Conservation (phyloP, 2,113 vertebrate genomes). For the Pangasianodon hypophthalmus region DNA sequence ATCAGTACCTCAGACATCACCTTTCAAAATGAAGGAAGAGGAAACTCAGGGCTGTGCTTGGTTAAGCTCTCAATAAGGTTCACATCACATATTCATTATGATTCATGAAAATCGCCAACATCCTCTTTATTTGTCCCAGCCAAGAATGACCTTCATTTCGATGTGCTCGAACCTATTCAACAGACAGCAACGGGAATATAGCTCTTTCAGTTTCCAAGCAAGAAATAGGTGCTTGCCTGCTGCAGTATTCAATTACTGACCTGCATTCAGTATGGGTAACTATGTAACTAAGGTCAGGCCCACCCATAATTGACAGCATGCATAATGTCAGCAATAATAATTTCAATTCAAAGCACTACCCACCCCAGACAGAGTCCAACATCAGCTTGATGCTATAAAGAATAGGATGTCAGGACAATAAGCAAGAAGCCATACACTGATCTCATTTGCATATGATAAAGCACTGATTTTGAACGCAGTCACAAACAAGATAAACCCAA, state of each 20-base stretch:
- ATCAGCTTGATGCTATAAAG: conserved; percentile 5
- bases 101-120: conserved; percentile 56
- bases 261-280: conserved; percentile 57
- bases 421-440: conserved; percentile 22
- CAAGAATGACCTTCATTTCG: conserved; percentile 54
- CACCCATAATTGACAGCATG: conserved; percentile 58
- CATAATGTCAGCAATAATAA: conserved; percentile 57
- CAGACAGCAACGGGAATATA: conserved; percentile 47
- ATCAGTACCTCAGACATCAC: conserved; percentile 55
- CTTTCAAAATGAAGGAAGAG: conserved; percentile 63
- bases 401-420: conserved; percentile 22
- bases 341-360: conserved; percentile 36
- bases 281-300: conserved; percentile 53
- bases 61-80: conserved; percentile 52
- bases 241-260: conserved; percentile 57
- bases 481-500: conserved; percentile 6
- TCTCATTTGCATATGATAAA: conserved; percentile 14
- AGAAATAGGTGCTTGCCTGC: conserved; percentile 42
- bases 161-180: conserved; percentile 53
- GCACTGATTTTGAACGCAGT: not conserved
- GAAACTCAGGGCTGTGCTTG: conserved; percentile 38
- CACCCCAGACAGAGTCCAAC: conserved; percentile 15
- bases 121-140: conserved; percentile 52
- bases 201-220: conserved; percentile 47
- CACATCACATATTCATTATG: conserved; percentile 55